Evolutionary conservation across 2,888 invertebrate genomes (phyloP), one percentile per base, ranked within the genome.

Genomic region (Leptopterna dolabrata): DNA sequence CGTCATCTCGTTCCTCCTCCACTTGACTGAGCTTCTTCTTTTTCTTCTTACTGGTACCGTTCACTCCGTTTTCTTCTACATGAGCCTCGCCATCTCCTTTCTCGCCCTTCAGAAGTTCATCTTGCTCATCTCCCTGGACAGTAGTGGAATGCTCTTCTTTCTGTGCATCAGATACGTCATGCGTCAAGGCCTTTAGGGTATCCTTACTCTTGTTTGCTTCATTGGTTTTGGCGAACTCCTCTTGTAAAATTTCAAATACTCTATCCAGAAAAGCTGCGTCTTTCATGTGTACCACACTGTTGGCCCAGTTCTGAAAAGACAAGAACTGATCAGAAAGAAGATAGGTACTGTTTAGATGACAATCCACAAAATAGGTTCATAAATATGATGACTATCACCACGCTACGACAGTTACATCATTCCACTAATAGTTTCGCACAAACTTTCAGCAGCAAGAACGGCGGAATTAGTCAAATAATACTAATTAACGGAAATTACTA

Each of bases 281-380:
- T 70, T 2, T 70, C 0, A 71, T 83, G 36, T 83, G 83, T 41
- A 47, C 70, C 0, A 43, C 63, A 24, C 71, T 83, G 0, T 11
- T 7, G 27, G 85, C 76, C 73, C 73, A 85, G 45, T 85, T 85
- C 85, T 85, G 85, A 16, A 85, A 85, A 19, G 24, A 3, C 70
- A 70, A 55, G 16, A 73, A 24, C 55, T 55, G n/a, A n/a, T n/a
- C 19, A 6, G n/a, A 6, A 55, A 19, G 3, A 19, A 6, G 19
- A 11, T 16, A 55, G 16, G n/a, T n/a, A n/a, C n/a, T n/a, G n/a
- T n/a, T n/a, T n/a, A n/a, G n/a, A n/a, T n/a, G n/a, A n/a, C n/a
- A n/a, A n/a, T n/a, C n/a, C n/a, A n/a, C n/a, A n/a, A n/a, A n/a
- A n/a, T n/a, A n/a, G n/a, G n/a, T n/a, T n/a, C n/a, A n/a, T n/a